A percentile compares a stretch with the other conserved stretches of the same genome.
Conservation (phyloP, 2,888 invertebrate species). For the Caenorhabditis uteleia region DNA sequence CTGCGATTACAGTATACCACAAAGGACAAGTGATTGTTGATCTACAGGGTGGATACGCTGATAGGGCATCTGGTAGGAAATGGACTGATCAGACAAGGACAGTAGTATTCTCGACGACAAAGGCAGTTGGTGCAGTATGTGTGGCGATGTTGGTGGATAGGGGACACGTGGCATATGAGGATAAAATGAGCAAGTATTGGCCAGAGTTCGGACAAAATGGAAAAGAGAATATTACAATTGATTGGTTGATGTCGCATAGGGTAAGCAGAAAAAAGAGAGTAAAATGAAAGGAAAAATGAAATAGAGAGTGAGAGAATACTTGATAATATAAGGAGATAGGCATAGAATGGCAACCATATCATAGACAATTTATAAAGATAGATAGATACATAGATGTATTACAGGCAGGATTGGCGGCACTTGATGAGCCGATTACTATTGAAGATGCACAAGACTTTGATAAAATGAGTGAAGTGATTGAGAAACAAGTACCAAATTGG, state of each 20-base stretch:
- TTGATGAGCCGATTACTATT: constrained; percentile 68
- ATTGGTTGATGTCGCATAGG: constrained; percentile 62
- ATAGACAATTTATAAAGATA: constrained; percentile 3
- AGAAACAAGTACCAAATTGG: constrained; percentile 68
- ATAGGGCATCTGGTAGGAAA: constrained; percentile 49
- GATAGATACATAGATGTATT: too few relatives aligned
- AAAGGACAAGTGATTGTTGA: constrained; percentile 71
- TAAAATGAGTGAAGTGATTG: constrained; percentile 68
- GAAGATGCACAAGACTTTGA: constrained; percentile 69
- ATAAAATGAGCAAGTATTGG: constrained; percentile 70
- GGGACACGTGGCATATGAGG: constrained; percentile 69
- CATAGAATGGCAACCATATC: too few relatives aligned
- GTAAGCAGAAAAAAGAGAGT: constrained; percentile 11
- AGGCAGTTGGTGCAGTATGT: constrained; percentile 65
- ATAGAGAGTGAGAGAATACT: neutral
- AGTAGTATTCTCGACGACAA: constrained; percentile 66
- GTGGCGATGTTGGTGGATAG: constrained; percentile 70
- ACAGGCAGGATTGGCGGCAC: constrained; percentile 71
- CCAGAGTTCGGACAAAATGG: constrained; percentile 72
- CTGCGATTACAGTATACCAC: constrained; percentile 71
- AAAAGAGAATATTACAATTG: constrained; percentile 71
- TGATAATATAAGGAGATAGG: too few relatives aligned
- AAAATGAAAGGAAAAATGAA: too few relatives aligned
- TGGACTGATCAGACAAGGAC: constrained; percentile 65
- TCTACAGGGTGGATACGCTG: constrained; percentile 61